A percentile compares a stretch with the other conserved stretches of the same genome.
Evolutionary conservation across 1,140 invertebrate species (phyloP).

Genomic region (Panagrolaimus sp.): DNA sequence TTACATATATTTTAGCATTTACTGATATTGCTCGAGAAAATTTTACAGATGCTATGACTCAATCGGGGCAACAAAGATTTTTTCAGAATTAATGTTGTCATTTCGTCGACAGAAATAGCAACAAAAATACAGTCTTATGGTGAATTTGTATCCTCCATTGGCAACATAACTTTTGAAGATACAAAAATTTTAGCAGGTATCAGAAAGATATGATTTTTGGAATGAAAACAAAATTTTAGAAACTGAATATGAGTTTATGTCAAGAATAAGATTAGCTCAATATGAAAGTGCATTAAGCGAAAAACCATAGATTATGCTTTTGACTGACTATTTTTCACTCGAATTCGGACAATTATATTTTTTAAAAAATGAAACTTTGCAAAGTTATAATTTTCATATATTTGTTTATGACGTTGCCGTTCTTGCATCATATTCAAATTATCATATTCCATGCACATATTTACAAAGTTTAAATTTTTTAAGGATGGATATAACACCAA

Average conservation of each 20-base stretch:
- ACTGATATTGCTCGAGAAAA: neutral
- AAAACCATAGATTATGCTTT: neutral
- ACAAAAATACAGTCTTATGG: neutral
- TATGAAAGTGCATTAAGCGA: neutral
- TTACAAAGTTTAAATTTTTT: neutral
- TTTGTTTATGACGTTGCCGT: neutral
- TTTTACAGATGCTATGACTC: neutral
- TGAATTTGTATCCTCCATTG: neutral
- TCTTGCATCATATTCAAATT: neutral
- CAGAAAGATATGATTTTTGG: no score
- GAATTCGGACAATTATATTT: neutral
- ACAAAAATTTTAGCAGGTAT: neutral
- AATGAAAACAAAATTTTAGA: neutral
- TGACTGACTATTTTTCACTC: slow-evolving; percentile 2
- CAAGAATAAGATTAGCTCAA: neutral
- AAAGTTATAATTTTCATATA: neutral
- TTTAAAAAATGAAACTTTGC: neutral
- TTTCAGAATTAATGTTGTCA: neutral
- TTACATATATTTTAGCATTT: neutral
- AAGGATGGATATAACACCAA: no score
- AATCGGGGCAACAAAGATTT: neutral
- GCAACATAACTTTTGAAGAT: no score
- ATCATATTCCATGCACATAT: neutral
- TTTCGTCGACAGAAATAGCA: neutral
- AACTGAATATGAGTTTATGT: neutral